Conservation (phyloP, 2,888 invertebrate genomes). For the Synergus itoensis region DNA sequence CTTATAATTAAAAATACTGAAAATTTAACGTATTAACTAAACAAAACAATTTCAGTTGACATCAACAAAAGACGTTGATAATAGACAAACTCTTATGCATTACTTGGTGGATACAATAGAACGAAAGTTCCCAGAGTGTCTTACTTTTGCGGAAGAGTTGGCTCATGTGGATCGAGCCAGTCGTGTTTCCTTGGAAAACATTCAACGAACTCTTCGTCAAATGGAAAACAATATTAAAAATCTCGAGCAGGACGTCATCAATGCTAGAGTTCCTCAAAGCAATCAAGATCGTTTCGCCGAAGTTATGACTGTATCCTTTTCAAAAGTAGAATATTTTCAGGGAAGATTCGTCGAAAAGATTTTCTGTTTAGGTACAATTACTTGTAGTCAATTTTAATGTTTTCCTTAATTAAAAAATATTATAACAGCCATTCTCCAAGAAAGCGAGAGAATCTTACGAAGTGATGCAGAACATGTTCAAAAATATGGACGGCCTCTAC, state of each 20-base stretch:
- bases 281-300: conserved; percentile 92
- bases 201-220: conserved; percentile 88
- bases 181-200: conserved; percentile 89
- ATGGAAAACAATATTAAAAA: conserved; percentile 94
- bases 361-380: conserved; percentile 14
- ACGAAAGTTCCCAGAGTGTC: conserved; percentile 90
- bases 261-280: conserved; percentile 88
- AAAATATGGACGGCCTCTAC: conserved; percentile 94
- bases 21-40: conserved; percentile 43
- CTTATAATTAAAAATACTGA: no score
- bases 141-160: conserved; percentile 92
- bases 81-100: conserved; percentile 94
- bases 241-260: conserved; percentile 93
- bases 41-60: conserved; percentile 81
- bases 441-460: conserved; percentile 93
- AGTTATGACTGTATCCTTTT: conserved; percentile 87
- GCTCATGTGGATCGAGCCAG: conserved; percentile 94
- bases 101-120: conserved; percentile 94
- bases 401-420: conserved; percentile 58
- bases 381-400: neutral
- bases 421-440: conserved; percentile 83
- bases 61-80: conserved; percentile 95
- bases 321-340: neutral
- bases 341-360: neutral
- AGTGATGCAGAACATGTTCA: conserved; percentile 94